Conservation (phyloP, 1,140 invertebrate species). For the Scaptomyza hsui region DNA sequence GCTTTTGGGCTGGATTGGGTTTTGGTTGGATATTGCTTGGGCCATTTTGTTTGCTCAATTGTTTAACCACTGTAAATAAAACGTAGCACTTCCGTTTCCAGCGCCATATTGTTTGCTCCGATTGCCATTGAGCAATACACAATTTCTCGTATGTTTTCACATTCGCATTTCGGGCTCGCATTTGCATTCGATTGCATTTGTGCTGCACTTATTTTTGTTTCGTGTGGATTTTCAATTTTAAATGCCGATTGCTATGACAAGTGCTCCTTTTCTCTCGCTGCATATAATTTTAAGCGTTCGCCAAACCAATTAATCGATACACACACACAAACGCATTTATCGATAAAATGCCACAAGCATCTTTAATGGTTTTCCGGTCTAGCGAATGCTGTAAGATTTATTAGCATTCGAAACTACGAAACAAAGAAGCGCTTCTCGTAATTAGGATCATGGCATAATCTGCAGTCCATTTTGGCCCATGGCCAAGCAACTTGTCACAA, state of each 20-base stretch:
- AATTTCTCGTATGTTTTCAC: slow-evolving; percentile 69
- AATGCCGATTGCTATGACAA: slow-evolving; percentile 58
- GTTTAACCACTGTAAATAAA: slow-evolving; percentile 71
- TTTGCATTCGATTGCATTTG: slow-evolving; percentile 15
- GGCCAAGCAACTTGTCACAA: slow-evolving; percentile 40
- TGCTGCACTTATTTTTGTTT: not conserved
- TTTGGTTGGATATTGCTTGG: no score
- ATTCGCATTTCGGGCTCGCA: slow-evolving; percentile 3
- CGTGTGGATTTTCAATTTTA: slow-evolving; percentile 64
- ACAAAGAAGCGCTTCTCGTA: no score
- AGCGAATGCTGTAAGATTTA: not conserved
- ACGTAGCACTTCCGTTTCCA: slow-evolving; percentile 51
- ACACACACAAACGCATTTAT: not conserved
- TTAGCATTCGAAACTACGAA: not conserved
- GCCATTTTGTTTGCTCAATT: slow-evolving; percentile 64
- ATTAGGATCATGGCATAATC: slow-evolving; percentile 19
- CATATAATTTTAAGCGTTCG: not conserved
- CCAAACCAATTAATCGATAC: slow-evolving; percentile 47
- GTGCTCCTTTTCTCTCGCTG: slow-evolving; percentile 16
- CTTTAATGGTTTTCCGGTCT: not conserved
- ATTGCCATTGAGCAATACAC: slow-evolving; percentile 64
- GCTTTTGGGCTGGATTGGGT: slow-evolving; percentile 23
- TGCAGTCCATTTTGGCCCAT: slow-evolving; percentile 5
- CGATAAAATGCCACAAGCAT: not conserved
- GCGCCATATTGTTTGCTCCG: slow-evolving; percentile 47